These are phyloP conservation scores for Tetrao urogallus DNA, from an alignment of 2,113 vertebrate genomes.

Conservation along the genomic window DNA sequence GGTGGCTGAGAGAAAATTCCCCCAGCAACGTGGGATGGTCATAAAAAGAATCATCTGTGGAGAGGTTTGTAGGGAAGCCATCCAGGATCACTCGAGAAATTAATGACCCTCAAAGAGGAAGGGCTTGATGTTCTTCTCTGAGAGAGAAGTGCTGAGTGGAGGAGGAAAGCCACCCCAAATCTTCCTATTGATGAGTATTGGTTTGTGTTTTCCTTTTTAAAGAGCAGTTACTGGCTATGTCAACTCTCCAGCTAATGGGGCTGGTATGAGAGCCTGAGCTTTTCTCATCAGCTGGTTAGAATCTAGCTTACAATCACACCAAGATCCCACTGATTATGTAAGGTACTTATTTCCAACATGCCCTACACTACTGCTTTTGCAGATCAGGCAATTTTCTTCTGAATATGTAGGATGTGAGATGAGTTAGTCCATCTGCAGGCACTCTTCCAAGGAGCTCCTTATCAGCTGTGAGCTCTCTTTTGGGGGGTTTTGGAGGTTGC, in stretches of 20 bases:
- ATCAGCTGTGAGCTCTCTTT: neutral
- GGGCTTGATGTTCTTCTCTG: constrained; percentile 20
- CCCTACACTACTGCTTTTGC: neutral
- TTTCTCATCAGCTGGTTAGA: neutral
- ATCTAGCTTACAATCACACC: neutral
- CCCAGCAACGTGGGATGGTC: constrained; percentile 29
- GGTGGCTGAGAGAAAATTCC: constrained; percentile 45
- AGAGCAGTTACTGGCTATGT: neutral
- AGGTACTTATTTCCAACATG: neutral
- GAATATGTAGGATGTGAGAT: neutral
- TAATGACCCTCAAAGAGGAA: neutral
- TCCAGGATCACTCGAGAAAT: constrained; percentile 46
- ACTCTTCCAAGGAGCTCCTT: constrained; percentile 23
- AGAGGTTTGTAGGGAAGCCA: constrained; percentile 48
- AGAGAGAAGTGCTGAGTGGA: neutral
- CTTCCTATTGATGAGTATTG: neutral
- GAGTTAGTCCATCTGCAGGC: constrained; percentile 39
- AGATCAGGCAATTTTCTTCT: neutral
- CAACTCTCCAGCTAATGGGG: neutral
- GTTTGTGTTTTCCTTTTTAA: neutral
- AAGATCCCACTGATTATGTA: neutral
- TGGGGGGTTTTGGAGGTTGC: neutral
- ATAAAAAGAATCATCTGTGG: constrained; percentile 58
- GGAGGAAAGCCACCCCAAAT: neutral
- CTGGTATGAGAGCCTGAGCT: neutral